phyloP scores from a whole-genome alignment of 2,113 vertebrate species.

The Anarhynchus alexandrinus region DNA sequence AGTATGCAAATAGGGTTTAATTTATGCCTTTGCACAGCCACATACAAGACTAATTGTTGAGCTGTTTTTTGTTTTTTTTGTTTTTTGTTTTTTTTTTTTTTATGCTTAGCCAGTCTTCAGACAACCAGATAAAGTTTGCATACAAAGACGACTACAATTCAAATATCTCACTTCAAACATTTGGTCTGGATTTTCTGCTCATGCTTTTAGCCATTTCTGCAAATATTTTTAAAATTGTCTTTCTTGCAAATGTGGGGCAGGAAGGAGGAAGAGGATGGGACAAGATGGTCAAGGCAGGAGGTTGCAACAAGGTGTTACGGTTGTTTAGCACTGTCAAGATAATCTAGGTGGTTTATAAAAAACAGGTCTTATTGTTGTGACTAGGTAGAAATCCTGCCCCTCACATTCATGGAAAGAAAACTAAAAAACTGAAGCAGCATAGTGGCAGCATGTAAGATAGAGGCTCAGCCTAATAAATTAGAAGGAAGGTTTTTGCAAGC shows the following conservation, averaged over 20 bases:
- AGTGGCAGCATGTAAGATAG: background rate
- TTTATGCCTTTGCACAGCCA: background rate
- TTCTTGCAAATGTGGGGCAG: background rate
- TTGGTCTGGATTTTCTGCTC: background rate
- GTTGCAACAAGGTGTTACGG: background rate
- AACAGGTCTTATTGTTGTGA: background rate
- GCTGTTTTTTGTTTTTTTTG: no score
- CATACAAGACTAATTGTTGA: background rate
- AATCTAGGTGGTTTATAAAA: background rate
- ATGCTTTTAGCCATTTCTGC: background rate
- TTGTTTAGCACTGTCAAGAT: background rate
- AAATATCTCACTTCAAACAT: background rate
- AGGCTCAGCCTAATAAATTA: background rate
- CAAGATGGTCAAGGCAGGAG: background rate
- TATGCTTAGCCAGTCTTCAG: background rate
- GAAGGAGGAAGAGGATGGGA: accelerated
- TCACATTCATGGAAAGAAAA: background rate
- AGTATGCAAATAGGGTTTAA: background rate
- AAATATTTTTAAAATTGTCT: background rate
- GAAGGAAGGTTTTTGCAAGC: background rate
- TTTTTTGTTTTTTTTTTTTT: background rate
- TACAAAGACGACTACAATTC: background rate
- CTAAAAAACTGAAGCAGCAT: background rate
- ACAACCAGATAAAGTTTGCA: background rate
- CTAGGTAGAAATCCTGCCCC: background rate